These are phyloP conservation scores for Calosoma granatense DNA, from an alignment of 1,140 invertebrate genomes.

Conservation along the genomic window DNA sequence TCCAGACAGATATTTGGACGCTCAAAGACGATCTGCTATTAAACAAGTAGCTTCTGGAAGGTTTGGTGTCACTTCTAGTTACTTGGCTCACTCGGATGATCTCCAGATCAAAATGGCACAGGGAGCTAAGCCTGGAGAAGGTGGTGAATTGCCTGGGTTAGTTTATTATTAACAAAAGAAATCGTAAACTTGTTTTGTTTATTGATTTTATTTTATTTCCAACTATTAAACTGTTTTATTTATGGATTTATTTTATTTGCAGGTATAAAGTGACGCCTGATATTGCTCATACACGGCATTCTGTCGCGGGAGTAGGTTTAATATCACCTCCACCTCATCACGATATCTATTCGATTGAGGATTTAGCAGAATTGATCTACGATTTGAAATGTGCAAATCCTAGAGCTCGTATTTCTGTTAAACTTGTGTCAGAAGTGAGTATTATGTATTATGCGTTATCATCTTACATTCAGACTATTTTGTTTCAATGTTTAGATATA, in stretches of 20 bases:
- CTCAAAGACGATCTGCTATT: constrained; percentile 70
- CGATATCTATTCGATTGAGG: constrained; percentile 99
- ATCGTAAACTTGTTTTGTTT: background rate
- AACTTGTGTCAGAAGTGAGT: constrained; percentile 84
- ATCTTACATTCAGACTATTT: background rate
- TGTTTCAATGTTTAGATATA: too few species aligned
- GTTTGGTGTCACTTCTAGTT: constrained; percentile 96
- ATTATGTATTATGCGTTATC: background rate
- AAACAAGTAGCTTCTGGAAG: constrained; percentile 94
- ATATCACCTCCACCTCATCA: constrained; percentile 99
- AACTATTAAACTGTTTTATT: too few species aligned
- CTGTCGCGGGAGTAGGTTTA: constrained; percentile 92
- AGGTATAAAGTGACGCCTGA: constrained; percentile 69
- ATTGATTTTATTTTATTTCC: too few species aligned
- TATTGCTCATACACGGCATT: constrained; percentile 91
- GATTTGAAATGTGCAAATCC: constrained; percentile 98
- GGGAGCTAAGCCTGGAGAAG: constrained; percentile 93
- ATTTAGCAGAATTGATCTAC: constrained; percentile 96
- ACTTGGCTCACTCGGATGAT: constrained; percentile 93
- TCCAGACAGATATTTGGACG: constrained; percentile 69
- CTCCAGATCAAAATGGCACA: constrained; percentile 99
- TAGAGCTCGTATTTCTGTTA: constrained; percentile 89
- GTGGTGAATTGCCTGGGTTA: constrained; percentile 87
- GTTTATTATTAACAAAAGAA: constrained; percentile 33
- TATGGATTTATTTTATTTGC: too few species aligned